phyloP scores from a whole-genome alignment of 2,797 vertebrate species.

The Calcarius lapponicus region DNA sequence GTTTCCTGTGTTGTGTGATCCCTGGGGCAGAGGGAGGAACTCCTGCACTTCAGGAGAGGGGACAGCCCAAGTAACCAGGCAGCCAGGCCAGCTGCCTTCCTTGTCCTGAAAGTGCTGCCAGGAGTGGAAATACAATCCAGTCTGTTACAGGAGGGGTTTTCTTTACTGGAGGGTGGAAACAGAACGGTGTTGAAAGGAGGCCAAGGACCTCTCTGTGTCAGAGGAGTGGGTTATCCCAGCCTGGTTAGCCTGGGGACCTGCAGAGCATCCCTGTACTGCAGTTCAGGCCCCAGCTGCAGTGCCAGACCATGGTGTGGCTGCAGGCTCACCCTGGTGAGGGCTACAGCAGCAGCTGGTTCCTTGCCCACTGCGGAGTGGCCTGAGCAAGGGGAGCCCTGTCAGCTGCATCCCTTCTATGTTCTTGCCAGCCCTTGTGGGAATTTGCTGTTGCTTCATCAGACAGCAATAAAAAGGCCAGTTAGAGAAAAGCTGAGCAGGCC shows the following conservation, averaged over 20 bases:
- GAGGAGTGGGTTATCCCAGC: background rate
- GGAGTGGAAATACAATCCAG: background rate
- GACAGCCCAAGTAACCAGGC: background rate
- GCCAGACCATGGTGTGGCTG: background rate
- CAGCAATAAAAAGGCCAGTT: background rate
- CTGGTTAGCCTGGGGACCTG: background rate
- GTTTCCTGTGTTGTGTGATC: background rate
- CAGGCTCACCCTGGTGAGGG: background rate
- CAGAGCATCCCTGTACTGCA: background rate
- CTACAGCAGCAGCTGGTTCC: background rate
- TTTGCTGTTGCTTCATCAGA: background rate
- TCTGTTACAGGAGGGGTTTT: background rate
- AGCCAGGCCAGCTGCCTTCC: background rate
- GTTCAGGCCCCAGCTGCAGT: background rate
- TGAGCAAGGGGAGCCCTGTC: rapidly evolving
- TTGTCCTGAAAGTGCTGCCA: background rate
- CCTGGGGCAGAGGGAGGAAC: background rate
- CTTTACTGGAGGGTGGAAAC: background rate
- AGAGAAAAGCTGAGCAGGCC: background rate
- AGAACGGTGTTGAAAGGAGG: background rate
- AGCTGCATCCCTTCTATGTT: background rate
- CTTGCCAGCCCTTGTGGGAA: background rate
- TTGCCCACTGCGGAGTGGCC: background rate
- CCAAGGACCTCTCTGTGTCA: rapidly evolving
- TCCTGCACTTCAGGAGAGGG: background rate